Conservation (phyloP, 2,113 vertebrate species). For the Astur gentilis region DNA sequence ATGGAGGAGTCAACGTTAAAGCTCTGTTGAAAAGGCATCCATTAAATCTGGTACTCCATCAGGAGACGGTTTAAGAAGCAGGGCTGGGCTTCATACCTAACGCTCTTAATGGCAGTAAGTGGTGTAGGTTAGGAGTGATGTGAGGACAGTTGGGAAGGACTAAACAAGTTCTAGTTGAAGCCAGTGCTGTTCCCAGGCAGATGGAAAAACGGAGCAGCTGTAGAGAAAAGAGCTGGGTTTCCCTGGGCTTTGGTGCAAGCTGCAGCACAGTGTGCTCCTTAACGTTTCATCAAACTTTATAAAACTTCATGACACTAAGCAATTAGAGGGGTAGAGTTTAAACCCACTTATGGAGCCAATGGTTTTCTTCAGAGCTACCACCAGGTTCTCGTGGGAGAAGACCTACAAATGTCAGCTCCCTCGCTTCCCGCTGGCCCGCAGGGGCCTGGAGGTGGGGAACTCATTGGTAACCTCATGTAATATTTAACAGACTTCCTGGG, state of each 20-base stretch:
- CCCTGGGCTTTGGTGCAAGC: not conserved
- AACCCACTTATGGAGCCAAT: not conserved
- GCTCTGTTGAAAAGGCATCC: not conserved
- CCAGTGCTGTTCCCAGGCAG: not conserved
- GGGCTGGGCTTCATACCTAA: not conserved
- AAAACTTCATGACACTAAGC: not conserved
- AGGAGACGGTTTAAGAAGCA: not conserved
- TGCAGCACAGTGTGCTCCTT: not conserved
- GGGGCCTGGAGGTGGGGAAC: not conserved
- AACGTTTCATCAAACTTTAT: not conserved
- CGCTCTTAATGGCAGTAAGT: not conserved
- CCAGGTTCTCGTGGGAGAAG: not conserved
- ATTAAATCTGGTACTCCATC: not conserved
- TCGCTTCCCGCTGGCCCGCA: not conserved
- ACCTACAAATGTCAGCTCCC: conserved; percentile 42
- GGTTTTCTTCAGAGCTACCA: not conserved
- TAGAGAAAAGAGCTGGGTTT: not conserved
- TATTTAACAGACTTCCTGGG: conserved; percentile 52
- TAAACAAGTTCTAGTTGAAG: not conserved
- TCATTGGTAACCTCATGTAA: conserved; percentile 33
- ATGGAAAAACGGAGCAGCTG: not conserved
- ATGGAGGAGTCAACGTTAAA: not conserved
- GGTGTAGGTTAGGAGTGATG: not conserved
- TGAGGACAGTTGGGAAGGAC: not conserved
- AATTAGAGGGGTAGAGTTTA: not conserved